Base-by-base conservation (phyloP, 2,888 invertebrate genomes). In the Itoplectis maculator region DNA sequence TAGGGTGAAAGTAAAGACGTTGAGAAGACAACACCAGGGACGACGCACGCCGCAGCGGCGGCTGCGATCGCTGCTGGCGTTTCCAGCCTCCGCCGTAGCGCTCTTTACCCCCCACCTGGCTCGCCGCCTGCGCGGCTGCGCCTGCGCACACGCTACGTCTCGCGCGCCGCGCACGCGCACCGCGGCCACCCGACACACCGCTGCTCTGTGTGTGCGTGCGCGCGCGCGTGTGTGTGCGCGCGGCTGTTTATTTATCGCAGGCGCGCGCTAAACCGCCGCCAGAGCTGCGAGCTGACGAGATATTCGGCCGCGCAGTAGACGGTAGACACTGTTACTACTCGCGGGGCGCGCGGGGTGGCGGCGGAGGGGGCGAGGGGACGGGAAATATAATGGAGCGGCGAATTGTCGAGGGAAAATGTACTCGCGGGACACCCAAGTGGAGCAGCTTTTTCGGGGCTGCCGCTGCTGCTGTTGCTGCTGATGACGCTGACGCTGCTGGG, bases 1-100 rank as follows among this genome's bases (percentile, higher is more conserved):
- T 73, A 83, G 87, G 87, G 84, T 84, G 84, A 86, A 82, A 81
- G 88, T 83, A 83, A 85, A 86, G 85, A 83, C 93, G 93, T 93
- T 92, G 93, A 89, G 85, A 85, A 87, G 84, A 83, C 89, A 87
- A 86, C 80, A 75, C 76, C 29, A 29, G 29, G 63, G 69, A 70
- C n/a, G 65, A 79, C 70, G 70, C 78, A 79, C 82, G 82, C 77
- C 79, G 82, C 85, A 73, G 85, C 75, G 69, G 82, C 86, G 79
- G 29, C 29, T 5, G 49, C 49, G 49, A 51, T 11, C 23, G 54
- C 54, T 54, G 23, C 54, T 54, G 54, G 54, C 23, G 20, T 54
- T 82, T 82, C 74, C 82, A 79, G 75, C 82, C 82, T 82, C 77
- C 81, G 82, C 85, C 87, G 85, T 86, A 85, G 84, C 80, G 82